Base-by-base conservation (phyloP, 2,113 vertebrate genomes). In the Pavo muticus region DNA sequence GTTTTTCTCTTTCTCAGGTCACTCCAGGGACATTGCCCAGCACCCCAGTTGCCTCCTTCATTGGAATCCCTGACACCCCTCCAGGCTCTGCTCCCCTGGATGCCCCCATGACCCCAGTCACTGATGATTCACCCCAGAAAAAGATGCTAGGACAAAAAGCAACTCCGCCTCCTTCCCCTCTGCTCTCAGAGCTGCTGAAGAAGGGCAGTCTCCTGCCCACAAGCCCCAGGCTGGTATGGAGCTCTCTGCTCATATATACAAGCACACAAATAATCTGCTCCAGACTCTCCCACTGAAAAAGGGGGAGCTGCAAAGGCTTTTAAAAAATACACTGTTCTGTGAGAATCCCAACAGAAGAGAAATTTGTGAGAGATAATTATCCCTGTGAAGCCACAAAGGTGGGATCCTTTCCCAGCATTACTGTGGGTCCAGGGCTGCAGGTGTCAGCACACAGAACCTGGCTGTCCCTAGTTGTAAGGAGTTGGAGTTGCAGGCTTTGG, bases 121-220 rank as follows among this genome's bases (percentile, higher is more conserved):
- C 98, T 91, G 99, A 99, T 75, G 99, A 99, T 97, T 99, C 99
- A 88, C 98, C 99, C 93, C 99, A 99, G 98, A 99, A 99, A 98
- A 99, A 99, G 97, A 99, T 98, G 94, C 96, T 99, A 87, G 97
- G 98, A 97, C 99, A 99, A 97, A 99, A 99, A 98, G 98, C 98
- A 98, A 99, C 99, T 61, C 99, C 99, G 47, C 99, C 99, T 63
- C 99, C 99, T 77, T 99, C 99, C 92, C 99, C 99, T 95, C 98
- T 99, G 95, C 98, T 99, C 92, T 99, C 99, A 96, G 99, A 99
- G 97, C 98, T 99, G 96, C 98, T 99, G 98, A 99, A 99, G 97
- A 99, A 99, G 97, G 98, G 99, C 97, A 99, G 98, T 98, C 98
- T 99, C 91, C 98, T 99, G 96, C 98, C 99, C 87, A 98, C 99